Evolutionary conservation across 2,113 vertebrate genomes (phyloP), one percentile per base, ranked within the genome.

Genomic region (Cavia aperea): DNA sequence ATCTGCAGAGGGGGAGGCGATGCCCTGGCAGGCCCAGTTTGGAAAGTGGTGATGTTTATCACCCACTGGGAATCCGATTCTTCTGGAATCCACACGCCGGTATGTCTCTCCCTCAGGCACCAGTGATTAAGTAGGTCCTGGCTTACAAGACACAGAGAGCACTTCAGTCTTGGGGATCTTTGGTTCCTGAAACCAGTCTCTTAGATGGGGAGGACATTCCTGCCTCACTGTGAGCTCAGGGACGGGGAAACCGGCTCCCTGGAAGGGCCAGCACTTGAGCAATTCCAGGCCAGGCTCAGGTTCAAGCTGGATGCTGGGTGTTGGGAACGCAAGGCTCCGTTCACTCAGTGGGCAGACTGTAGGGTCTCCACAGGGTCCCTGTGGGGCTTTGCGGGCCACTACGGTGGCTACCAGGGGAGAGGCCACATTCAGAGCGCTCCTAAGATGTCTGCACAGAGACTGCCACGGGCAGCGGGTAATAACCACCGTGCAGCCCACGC

Each of bases 21-120:
- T 86, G 93, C 78, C 93, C 68, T 85, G 88, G 93, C 95, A 92
- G 65, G 89, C 93, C 94, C 94, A 66, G 7, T 91, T 91, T 96
- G 81, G 91, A 96, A 96, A 93, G 16, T 0, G 36, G 26, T 9
- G 72, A 77, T 90, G 86, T 95, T 93, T 88, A 90, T 54, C 81
- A 77, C 92, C 93, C 89, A 62, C 62, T 51, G 43, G 63, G 87
- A 91, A 96, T 78, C 66, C 43, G 86, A 94, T 90, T 90, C 91
- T 87, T 95, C 91, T 93, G 75, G 83, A 95, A 75, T 56, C 78
- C 46, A 79, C 26, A 5, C 66, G 60, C 11, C 65, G 70, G 63
- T 93, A 16, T 51, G 70, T 81, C 81, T 94, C 54, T 91, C 46
- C 90, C 89, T 89, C 84, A 31, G 96, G 96, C 96, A 86, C 36